Base-by-base conservation (phyloP, 2,113 vertebrate genomes). In the Peromyscus californicus region DNA sequence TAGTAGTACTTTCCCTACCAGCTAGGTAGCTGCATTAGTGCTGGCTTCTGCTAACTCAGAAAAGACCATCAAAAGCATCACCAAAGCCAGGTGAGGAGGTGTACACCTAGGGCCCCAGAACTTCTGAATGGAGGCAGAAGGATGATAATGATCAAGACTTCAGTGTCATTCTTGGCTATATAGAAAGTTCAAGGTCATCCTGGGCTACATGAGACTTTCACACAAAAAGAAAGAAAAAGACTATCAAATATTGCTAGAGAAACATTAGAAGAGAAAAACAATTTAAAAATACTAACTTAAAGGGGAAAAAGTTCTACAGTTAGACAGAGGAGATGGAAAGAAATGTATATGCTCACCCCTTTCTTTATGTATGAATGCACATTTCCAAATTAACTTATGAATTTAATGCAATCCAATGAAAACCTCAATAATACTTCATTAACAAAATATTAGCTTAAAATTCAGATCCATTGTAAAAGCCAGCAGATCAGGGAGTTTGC, bases 381-480 rank as follows among this genome's bases (percentile, higher is more conserved):
- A 84, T 42, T 31, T 31, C 82, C 39, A 65, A 85, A 31, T 63
- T 61, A 65, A 45, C 82, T 85, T 42, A 19, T 8, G 39, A 42
- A 42, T 61, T 39, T 61, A 84, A 65, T 65, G 26, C 59, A 65
- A 31, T 45, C 82, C 39, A 63, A 65, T 63, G 54, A 31, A 65
- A 85, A 45, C 39, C 15, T 85, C 39, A 85, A 45, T 31, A 45
- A 63, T 85, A 45, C 13, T 85, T 57, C 57, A 91, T 92, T 69
- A 75, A 78, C 70, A 85, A 96, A 87, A 84, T 90, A 94, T 83
- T 94, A 91, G 83, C 16, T 75, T 86, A 61, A 95, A 91, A 95
- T 87, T 88, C 3, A 91, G 51, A 90, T 61, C 22, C 13, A 83
- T 10, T 84, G 82, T 16, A 63, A 84, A 54, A 65, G 7, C 24